A percentile compares a stretch with the other conserved stretches of the same genome.
Conservation (phyloP, 2,113 vertebrate species). For the Myotis yumanensis region DNA sequence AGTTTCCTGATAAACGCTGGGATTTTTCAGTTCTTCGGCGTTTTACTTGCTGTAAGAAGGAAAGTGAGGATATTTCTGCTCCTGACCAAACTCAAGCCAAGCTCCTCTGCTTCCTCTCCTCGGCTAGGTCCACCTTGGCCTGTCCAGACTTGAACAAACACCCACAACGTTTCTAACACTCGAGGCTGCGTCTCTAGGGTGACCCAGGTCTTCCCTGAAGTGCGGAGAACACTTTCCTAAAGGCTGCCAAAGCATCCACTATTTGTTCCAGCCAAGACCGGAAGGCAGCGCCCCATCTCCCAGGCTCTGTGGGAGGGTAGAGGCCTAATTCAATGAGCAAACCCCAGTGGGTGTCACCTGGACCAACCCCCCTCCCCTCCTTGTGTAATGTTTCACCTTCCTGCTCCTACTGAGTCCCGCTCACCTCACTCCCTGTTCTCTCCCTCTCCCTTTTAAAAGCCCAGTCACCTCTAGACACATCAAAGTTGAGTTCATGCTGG, state of each 20-base stretch:
- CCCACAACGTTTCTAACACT: neutral
- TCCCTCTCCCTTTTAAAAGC: neutral
- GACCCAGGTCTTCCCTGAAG: too few species aligned
- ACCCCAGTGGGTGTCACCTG: neutral
- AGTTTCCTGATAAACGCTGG: neutral
- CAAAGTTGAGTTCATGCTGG: neutral
- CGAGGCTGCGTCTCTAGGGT: neutral
- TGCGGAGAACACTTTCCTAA: neutral
- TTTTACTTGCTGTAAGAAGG: neutral
- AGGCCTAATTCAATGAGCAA: neutral
- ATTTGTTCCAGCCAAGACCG: too few species aligned
- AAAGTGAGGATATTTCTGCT: neutral
- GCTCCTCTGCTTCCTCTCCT: neutral
- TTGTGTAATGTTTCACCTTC: neutral
- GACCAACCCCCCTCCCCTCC: neutral
- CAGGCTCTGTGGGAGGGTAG: too few species aligned
- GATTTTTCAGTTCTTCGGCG: neutral
- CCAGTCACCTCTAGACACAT: too few species aligned
- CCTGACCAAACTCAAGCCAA: neutral
- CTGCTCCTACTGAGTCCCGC: accelerated
- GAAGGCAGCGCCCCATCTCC: accelerated
- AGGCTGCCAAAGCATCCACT: neutral
- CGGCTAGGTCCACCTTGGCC: accelerated
- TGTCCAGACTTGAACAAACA: neutral
- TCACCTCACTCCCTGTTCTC: accelerated